These are phyloP conservation scores for Tachycineta bicolor DNA, from an alignment of 2,113 vertebrate species.

Conservation along the genomic window DNA sequence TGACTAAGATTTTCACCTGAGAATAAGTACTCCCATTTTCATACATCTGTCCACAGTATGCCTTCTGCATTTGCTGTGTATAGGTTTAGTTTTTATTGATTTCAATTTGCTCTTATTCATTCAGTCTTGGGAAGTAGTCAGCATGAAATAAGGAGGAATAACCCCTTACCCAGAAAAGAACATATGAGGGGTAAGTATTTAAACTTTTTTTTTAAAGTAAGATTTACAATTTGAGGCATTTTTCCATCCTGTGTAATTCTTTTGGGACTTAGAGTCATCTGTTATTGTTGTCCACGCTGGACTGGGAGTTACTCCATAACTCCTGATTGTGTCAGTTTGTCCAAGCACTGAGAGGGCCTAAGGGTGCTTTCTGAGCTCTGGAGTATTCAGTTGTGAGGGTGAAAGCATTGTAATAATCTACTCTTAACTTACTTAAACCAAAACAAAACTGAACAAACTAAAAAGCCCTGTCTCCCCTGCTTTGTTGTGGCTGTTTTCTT, in stretches of 20 bases:
- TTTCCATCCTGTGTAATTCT: not conserved
- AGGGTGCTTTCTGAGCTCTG: not conserved
- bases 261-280: not conserved
- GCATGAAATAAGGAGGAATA: not conserved
- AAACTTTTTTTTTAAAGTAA: not conserved
- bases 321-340: not conserved
- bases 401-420: not conserved
- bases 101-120: not conserved
- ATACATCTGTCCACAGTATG: not conserved
- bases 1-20: not conserved
- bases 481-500: not conserved
- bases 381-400: not conserved
- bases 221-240: not conserved
- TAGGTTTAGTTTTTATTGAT: not conserved
- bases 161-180: not conserved
- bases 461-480: accelerated
- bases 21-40: not conserved
- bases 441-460: not conserved
- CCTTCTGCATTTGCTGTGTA: not conserved
- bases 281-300: not conserved
- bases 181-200: not conserved
- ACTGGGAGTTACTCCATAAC: not conserved
- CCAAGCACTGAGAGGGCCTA: not conserved
- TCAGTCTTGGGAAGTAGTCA: not conserved
- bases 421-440: not conserved